phyloP scores from a whole-genome alignment of 2,113 vertebrate genomes.

The Cyanoliseus patagonus region DNA sequence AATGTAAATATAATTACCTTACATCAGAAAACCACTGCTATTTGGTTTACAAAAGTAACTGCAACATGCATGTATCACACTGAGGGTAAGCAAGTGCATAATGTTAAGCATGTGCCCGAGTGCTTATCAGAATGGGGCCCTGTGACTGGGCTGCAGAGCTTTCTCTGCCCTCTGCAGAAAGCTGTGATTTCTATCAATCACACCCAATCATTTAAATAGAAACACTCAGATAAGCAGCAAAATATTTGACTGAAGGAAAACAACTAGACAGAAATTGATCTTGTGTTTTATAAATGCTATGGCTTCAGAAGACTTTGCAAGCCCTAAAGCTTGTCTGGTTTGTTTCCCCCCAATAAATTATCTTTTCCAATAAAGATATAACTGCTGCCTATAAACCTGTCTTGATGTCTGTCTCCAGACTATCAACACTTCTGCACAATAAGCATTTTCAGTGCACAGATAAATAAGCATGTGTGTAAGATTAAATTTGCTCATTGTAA shows the following conservation, averaged over 20 bases:
- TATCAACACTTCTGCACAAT: background rate
- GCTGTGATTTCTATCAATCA: slow-evolving; percentile 57
- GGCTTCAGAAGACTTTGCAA: slow-evolving; percentile 15
- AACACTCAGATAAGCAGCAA: slow-evolving; percentile 49
- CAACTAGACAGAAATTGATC: slow-evolving; percentile 24
- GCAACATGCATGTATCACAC: fast-evolving
- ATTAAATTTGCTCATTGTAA: background rate
- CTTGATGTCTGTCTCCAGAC: slow-evolving; percentile 49
- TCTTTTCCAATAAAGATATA: slow-evolving; percentile 53
- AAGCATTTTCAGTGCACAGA: background rate
- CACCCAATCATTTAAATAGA: slow-evolving; percentile 51
- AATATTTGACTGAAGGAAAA: slow-evolving; percentile 23
- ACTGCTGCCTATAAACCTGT: slow-evolving; percentile 60
- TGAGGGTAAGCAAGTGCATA: background rate
- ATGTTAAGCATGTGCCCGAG: background rate
- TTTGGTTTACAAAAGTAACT: background rate
- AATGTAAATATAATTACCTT: background rate
- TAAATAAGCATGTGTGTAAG: background rate
- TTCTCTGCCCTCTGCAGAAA: slow-evolving; percentile 20
- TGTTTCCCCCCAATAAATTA: slow-evolving; percentile 29
- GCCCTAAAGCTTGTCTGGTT: slow-evolving; percentile 7
- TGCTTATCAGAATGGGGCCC: background rate
- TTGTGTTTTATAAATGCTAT: slow-evolving; percentile 3
- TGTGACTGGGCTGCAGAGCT: background rate
- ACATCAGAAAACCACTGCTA: background rate